Conservation (phyloP, 2,888 invertebrate species). For the Calephelis perditalis region DNA sequence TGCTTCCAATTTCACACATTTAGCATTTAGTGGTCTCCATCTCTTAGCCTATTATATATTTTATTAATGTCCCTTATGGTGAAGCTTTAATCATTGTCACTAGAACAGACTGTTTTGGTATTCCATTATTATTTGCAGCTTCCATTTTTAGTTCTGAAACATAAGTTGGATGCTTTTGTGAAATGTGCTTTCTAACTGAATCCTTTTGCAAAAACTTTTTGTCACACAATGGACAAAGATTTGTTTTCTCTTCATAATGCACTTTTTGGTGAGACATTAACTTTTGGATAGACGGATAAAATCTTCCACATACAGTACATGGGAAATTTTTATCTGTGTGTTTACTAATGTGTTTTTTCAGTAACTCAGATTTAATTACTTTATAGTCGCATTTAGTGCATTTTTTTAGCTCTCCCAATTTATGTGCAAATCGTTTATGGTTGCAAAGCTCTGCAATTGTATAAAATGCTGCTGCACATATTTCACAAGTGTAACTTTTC, state of each 20-base stretch:
- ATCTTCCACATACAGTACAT: constrained; percentile 52
- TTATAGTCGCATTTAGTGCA: constrained; percentile 53
- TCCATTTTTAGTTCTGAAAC: background rate
- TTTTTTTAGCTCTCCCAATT: constrained; percentile 35
- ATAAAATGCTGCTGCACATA: constrained; percentile 52
- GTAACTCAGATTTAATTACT: constrained; percentile 30
- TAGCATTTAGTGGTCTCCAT: too few relatives aligned
- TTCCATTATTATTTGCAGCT: background rate
- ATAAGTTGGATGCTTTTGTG: constrained; percentile 26
- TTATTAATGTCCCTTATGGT: background rate
- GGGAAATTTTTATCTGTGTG: constrained; percentile 45
- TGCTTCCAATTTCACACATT: too few relatives aligned
- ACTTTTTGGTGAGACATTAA: constrained; percentile 44
- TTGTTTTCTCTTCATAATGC: constrained; percentile 48
- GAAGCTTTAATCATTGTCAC: constrained; percentile 6
- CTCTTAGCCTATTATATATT: too few relatives aligned
- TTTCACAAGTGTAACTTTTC: constrained; percentile 52
- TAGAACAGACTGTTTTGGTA: background rate
- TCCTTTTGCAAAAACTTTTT: constrained; percentile 41
- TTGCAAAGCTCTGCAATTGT: constrained; percentile 50
- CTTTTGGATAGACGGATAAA: constrained; percentile 43
- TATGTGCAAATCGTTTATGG: constrained; percentile 47
- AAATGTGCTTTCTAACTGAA: constrained; percentile 37
- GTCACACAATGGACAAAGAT: constrained; percentile 47
- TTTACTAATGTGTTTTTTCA: constrained; percentile 44